Conservation (phyloP, 2,888 invertebrate genomes). For the Oligia latruncula region DNA sequence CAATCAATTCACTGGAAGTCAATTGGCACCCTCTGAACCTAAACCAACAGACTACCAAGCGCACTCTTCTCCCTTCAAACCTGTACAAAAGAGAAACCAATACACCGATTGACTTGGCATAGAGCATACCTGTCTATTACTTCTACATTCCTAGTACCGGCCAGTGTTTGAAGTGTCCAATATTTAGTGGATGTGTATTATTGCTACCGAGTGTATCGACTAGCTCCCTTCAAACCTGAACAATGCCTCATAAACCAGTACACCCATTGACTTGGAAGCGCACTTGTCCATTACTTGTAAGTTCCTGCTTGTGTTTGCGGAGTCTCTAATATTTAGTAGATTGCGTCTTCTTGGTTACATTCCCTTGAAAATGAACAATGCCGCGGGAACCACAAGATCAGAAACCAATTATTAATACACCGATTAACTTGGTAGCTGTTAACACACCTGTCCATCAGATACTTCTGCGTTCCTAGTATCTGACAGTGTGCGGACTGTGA, state of each 20-base stretch:
- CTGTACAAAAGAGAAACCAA: slow-evolving; percentile 30
- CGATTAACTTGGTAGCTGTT: not conserved
- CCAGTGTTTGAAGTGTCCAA: not conserved
- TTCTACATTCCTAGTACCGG: slow-evolving; percentile 13
- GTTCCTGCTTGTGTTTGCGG: slow-evolving; percentile 4
- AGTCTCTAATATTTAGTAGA: not conserved
- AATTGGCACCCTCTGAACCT: slow-evolving; percentile 9
- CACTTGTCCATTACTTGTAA: not conserved
- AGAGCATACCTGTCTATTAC: not conserved
- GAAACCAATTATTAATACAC: not conserved
- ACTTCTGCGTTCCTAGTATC: not conserved
- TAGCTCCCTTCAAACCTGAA: not conserved
- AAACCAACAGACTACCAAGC: slow-evolving; percentile 27
- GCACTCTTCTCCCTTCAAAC: not conserved
- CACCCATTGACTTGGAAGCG: not conserved
- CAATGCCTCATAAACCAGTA: not conserved
- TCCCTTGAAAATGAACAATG: not conserved
- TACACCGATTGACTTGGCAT: not conserved
- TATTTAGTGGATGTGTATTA: not conserved
- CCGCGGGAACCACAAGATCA: not conserved
- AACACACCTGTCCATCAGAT: not conserved
- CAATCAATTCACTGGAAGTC: slow-evolving; percentile 24
- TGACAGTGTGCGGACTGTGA: not conserved
- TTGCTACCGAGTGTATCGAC: no score
- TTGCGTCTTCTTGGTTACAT: not conserved